A percentile compares a stretch with the other conserved stretches of the same genome.
phyloP scores from a whole-genome alignment of 2,113 vertebrate genomes.

The Solea senegalensis region DNA sequence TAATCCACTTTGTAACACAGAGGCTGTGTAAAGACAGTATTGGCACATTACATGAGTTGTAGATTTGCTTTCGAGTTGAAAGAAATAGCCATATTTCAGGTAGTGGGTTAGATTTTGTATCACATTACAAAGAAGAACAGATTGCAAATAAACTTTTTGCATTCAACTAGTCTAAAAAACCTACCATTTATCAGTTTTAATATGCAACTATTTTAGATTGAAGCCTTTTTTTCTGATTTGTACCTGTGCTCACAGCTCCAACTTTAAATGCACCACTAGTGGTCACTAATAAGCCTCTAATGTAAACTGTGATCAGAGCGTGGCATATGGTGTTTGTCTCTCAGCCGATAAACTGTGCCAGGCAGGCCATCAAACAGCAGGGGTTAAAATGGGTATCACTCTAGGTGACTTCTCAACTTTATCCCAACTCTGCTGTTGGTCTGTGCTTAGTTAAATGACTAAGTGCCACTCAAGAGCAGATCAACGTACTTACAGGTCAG shows the following conservation, averaged over 20 bases:
- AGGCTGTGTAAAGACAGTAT: not conserved
- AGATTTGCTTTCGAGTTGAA: not conserved
- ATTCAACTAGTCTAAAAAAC: too few species aligned
- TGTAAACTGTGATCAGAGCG: conserved; percentile 38
- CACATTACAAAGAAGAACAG: not conserved
- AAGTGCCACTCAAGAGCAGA: conserved; percentile 60
- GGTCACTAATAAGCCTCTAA: conserved; percentile 46
- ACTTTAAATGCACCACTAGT: conserved; percentile 34
- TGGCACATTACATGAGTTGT: not conserved
- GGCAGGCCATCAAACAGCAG: conserved; percentile 45
- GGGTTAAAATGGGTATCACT: conserved; percentile 36
- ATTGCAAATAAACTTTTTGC: not conserved
- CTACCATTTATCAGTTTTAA: too few species aligned
- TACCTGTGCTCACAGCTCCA: not conserved
- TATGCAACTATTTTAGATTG: too few species aligned
- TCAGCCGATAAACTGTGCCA: conserved; percentile 34
- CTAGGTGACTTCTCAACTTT: conserved; percentile 44
- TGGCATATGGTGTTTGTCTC: conserved; percentile 69
- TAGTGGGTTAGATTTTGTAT: not conserved
- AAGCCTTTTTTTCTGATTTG: too few species aligned
- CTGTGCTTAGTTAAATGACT: conserved; percentile 54
- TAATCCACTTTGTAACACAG: not conserved
- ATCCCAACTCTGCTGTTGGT: conserved; percentile 36
- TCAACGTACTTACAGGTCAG: conserved; percentile 63
- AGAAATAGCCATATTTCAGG: not conserved